Evolutionary conservation across 2,797 vertebrate species (phyloP), one percentile per base, ranked within the genome.

Genomic region (Lepilemur septentrionalis): DNA sequence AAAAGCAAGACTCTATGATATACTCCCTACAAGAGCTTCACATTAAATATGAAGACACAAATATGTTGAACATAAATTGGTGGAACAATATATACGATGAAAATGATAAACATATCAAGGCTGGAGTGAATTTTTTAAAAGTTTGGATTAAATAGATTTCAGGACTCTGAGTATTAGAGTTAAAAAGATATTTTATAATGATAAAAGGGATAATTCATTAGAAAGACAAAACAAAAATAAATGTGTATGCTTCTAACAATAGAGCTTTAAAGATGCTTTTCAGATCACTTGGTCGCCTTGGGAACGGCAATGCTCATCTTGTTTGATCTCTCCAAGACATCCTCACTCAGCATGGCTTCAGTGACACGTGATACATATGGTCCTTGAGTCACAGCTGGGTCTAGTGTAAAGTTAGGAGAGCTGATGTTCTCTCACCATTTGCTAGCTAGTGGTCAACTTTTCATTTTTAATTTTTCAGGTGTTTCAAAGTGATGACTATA

Each of bases 391-490:
- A 80, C 2, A 35, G 25, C 5, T 73, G 57, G 15, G 50, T n/a
- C 48, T 87, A 55, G 7, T 17, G 15, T 82, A n/a, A 50, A 52
- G 12, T 46, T 59, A n/a, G 17, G 32, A 73, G 7, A 32, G 5
- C n/a, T 57, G 2, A 11, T 46, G 14, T 22, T 52, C 43, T 69
- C 59, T 80, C 14, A 25, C 10, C 5, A 4, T 61, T 61, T 43
- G 12, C 43, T 72, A 50, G 75, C 41, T 35, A 69, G 5, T 28
- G 73, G 23, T 72, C 22, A 91, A 35, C 38, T 76, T 94, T 80
- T 89, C 22, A 94, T 72, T 96, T 89, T 82, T 7, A 82, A 93
- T 61, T 89, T 78, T 81, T 48, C 25, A 89, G 43, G 22, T 52
- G 9, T 79, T 90, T 94, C 81, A 61, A 84, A 73, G 4, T 69